Base-by-base conservation (phyloP, 2,113 vertebrate genomes). In the Odobenus rosmarus region DNA sequence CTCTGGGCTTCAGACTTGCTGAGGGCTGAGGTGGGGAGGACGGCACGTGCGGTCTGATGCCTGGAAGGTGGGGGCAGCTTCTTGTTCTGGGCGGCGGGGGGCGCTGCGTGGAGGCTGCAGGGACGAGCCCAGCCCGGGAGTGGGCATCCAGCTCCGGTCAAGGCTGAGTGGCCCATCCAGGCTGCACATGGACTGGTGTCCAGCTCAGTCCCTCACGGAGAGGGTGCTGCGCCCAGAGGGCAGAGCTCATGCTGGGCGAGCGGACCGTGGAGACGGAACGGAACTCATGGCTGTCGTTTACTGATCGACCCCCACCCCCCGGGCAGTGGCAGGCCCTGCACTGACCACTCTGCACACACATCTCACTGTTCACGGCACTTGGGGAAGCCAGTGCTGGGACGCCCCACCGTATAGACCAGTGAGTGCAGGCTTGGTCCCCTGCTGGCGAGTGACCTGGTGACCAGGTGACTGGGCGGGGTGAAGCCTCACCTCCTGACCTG, bases 381-480 rank as follows among this genome's bases (percentile, higher is more conserved):
- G 33, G 33, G 7, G 59, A 11, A 8, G 21, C 21, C 8, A 10
- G 57, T 9, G 57, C 57, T 10, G 15, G 53, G 15, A 55, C 1
- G 61, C 61, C 61, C 62, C 14, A 3, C 31, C 1, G 23, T 14
- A 5, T 74, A 24, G 21, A 14, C 23, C 5, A 0, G 5, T 26
- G 12, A 74, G 36, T 24, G 12, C 5, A 13, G 39, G 39, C 39
- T 4, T 7, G n/a, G 72, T 4, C 12, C 24, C 39, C 71, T 7
- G 23, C 6, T 6, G 2, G 0, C 24, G 5, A 1, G 64, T 74
- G 39, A 13, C 71, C 23, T 1, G n/a, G 28, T 0, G 59, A 1
- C 8, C 46, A 1, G 46, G 64, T 74, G 39, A 13, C 46, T 7
- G 46, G 46, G 1, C 8, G 8, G 67, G n/a, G n/a, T 23, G 39